Conservation (phyloP, 2,113 vertebrate species). For the Platysteira castanea region DNA sequence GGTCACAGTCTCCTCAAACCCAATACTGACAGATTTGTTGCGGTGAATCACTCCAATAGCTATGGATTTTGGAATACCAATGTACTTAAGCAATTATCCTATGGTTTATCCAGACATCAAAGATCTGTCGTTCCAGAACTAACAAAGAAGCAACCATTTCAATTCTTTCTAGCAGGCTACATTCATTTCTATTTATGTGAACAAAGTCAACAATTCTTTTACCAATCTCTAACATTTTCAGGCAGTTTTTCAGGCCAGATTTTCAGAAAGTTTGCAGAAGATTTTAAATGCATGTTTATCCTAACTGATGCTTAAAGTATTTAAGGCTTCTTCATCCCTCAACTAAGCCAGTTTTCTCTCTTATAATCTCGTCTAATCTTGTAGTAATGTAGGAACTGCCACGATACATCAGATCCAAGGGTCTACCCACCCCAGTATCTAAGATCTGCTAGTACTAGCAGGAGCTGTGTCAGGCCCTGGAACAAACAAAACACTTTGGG, state of each 20-base stretch:
- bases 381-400: neutral
- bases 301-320: neutral
- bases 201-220: neutral
- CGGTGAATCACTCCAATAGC: neutral
- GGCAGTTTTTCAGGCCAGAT: neutral
- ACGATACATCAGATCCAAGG: neutral
- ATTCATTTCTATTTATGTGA: neutral
- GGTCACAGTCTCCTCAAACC: neutral
- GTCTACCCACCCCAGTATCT: neutral
- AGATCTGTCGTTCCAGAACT: neutral
- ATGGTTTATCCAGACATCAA: neutral
- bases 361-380: neutral
- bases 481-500: neutral
- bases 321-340: neutral
- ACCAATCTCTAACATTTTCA: neutral
- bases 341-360: neutral
- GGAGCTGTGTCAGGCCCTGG: neutral
- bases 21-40: neutral
- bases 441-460: neutral
- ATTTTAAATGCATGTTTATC: constrained; percentile 6
- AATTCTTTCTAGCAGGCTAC: neutral
- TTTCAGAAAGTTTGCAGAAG: neutral
- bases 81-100: neutral
- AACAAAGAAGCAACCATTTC: neutral
- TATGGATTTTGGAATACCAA: neutral